These are phyloP conservation scores for Eulemur coronatus DNA, from an alignment of 2,797 vertebrate genomes.

Conservation along the genomic window DNA sequence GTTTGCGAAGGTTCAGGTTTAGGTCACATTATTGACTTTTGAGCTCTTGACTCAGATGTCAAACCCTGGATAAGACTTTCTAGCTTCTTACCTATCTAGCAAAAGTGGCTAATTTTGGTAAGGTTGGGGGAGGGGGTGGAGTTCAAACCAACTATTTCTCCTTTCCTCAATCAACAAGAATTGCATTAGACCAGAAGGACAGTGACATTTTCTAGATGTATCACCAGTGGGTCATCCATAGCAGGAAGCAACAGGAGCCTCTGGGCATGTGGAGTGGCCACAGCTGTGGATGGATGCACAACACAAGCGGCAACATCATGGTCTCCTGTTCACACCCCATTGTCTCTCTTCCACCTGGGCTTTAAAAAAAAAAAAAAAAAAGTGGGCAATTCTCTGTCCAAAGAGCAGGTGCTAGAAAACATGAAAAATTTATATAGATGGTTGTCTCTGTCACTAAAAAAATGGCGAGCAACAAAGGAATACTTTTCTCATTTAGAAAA, in stretches of 20 bases:
- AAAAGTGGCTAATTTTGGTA: neutral
- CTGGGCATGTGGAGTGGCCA: fast-evolving
- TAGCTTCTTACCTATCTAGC: conserved; percentile 56
- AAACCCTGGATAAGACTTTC: conserved; percentile 69
- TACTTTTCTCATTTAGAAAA: neutral
- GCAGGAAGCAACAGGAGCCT: neutral
- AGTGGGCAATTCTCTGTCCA: neutral
- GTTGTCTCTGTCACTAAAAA: neutral
- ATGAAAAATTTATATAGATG: neutral
- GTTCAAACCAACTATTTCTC: neutral
- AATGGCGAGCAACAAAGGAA: neutral
- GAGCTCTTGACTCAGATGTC: conserved; percentile 81
- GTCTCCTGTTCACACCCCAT: neutral
- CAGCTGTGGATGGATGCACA: no score
- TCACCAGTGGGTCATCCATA: neutral
- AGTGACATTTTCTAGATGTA: neutral
- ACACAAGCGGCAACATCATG: neutral
- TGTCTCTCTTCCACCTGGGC: neutral
- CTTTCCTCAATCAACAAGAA: neutral
- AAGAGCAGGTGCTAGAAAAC: neutral
- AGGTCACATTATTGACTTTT: conserved; percentile 86
- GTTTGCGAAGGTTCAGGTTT: conserved; percentile 82
- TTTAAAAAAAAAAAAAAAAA: neutral
- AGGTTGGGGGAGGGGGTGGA: neutral
- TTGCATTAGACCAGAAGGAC: no score